Evolutionary conservation across 1,140 invertebrate species (phyloP).

Genomic region (Eubasilissa regina): DNA sequence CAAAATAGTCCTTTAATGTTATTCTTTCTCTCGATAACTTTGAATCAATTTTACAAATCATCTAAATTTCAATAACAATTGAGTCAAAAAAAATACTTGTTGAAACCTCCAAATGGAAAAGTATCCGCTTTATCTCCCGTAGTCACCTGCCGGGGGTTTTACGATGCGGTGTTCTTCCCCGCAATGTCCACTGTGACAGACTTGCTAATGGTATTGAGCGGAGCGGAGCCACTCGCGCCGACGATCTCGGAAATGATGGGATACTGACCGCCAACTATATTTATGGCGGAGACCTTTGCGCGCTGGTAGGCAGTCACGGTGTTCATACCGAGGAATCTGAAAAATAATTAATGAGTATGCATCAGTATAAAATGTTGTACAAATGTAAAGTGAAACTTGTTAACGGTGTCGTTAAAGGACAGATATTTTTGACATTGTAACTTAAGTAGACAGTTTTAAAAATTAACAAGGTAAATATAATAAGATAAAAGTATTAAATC

Average conservation of each 20-base stretch:
- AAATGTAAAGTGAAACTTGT: neutral
- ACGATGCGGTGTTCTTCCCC: constrained; percentile 15
- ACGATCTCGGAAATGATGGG: neutral
- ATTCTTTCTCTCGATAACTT: too few relatives aligned
- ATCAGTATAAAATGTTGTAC: neutral
- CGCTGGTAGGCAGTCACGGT: constrained; percentile 90
- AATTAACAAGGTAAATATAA: too few relatives aligned
- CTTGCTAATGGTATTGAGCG: constrained; percentile 68
- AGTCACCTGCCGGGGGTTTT: neutral
- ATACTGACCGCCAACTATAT: constrained; percentile 76
- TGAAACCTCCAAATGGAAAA: too few relatives aligned
- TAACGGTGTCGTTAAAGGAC: too few relatives aligned
- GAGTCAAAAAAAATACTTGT: too few relatives aligned
- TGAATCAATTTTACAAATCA: too few relatives aligned
- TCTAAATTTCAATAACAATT: too few relatives aligned
- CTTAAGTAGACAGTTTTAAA: too few relatives aligned
- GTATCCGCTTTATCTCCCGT: too few relatives aligned
- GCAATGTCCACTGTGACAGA: constrained; percentile 69
- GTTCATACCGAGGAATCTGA: constrained; percentile 85
- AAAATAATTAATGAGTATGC: constrained; percentile 31
- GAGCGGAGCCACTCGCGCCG: constrained; percentile 52
- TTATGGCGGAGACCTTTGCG: constrained; percentile 90
- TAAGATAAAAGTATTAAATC: too few relatives aligned
- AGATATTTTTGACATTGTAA: too few relatives aligned
- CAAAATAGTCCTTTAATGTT: too few relatives aligned